Base-by-base conservation (phyloP, 1,140 invertebrate species). In the Rhagoletis pomonella region DNA sequence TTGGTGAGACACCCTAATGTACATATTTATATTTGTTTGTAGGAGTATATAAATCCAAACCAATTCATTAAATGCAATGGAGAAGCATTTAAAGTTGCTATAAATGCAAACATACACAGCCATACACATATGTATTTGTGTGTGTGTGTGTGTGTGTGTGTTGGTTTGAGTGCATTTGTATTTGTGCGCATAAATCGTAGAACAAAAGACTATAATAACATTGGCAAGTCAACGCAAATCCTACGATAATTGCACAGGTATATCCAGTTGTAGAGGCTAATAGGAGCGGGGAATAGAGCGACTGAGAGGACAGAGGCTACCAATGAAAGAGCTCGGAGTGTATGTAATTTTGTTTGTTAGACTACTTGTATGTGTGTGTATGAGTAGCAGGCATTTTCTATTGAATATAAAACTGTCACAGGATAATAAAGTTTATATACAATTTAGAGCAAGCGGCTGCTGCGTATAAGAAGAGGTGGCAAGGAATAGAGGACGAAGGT, bases 341-440 rank as follows among this genome's bases (percentile, higher is more conserved):
- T 17, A 77, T 47, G 5, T 17, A 77, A 47, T 77, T 47, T 77
- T 17, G 5, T 77, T 77, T 77, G 44, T 69, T 69, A 10, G 65
- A 29, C 19, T 73, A 3, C 17, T 10, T 58, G n/a, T 55, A 14
- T 19, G 47, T 58, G 73, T 81, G 17, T 55, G 5, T 81, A 9
- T 17, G 47, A 58, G 73, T 44, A 69, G 67, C 67, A 69, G n/a
- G 73, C 47, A 81, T 50, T 55, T 81, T 81, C 73, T 81, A 81
- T 81, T 81, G 73, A 81, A 81, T 55, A 81, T 81, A 81, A 81
- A 81, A 81, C 73, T 81, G 73, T 81, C 73, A 81, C 73, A 81
- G 47, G 47, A 81, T 81, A 81, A 81, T 81, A 81, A 81, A 81
- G 73, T 81, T 81, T 81, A 81, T 81, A 58, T 81, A 47, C 73